Conservation (phyloP, 2,797 vertebrate species). For the Eidolon dupreanum region DNA sequence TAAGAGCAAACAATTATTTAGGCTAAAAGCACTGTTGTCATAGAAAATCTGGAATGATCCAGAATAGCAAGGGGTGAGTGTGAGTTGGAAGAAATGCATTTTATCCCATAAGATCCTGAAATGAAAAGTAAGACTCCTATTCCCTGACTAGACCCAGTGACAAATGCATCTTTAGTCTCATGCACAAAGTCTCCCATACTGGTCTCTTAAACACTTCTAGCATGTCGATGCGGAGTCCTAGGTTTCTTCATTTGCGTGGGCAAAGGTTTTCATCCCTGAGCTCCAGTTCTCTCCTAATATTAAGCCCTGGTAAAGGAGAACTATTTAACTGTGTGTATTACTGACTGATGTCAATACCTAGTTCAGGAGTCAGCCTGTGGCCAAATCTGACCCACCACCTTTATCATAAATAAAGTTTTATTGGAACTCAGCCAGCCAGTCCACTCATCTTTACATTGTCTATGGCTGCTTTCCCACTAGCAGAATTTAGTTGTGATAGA, state of each 20-base stretch:
- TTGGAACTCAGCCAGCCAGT: not conserved
- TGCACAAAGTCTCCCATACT: not conserved
- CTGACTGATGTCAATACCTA: not conserved
- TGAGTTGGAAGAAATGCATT: not conserved
- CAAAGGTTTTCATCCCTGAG: not conserved
- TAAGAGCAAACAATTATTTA: constrained; percentile 56
- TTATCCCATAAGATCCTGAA: not conserved
- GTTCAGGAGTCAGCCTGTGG: not conserved
- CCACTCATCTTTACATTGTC: not conserved
- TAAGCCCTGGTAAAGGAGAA: not conserved
- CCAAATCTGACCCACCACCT: not conserved
- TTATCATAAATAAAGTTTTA: constrained; percentile 3
- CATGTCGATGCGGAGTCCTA: not conserved
- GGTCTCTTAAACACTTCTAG: not conserved
- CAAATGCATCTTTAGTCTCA: not conserved
- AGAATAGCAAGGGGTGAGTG: not conserved
- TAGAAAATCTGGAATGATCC: not conserved
- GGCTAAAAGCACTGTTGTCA: not conserved
- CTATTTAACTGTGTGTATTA: not conserved
- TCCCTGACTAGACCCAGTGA: not conserved
- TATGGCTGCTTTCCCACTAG: not conserved
- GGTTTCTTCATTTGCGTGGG: not conserved
- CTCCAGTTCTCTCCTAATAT: too few relatives aligned
- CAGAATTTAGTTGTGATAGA: not conserved
- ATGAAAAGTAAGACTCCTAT: not conserved